These are phyloP conservation scores for Medauroidea extradentata DNA, from an alignment of 1,140 invertebrate genomes.

Conservation along the genomic window DNA sequence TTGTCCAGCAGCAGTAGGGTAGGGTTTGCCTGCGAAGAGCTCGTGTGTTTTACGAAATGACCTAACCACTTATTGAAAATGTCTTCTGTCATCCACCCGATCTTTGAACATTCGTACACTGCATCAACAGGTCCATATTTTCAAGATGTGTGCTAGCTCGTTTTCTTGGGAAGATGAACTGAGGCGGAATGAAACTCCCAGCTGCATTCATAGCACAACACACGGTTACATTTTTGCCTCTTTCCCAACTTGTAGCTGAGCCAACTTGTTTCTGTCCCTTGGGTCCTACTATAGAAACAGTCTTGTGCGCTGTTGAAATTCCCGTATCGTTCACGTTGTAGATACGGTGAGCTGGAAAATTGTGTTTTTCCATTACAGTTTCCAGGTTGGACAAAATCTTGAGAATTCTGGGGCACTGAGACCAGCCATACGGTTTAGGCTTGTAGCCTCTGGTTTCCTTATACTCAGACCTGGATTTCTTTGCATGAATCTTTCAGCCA, in stretches of 20 bases:
- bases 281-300: not conserved
- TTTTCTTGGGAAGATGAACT: conserved; percentile 38
- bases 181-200: conserved; percentile 36
- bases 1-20: conserved; percentile 38
- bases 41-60: conserved; percentile 21
- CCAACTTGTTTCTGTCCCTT: conserved; percentile 38
- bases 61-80: not conserved
- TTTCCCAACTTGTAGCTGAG: no score
- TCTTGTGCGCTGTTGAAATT: not conserved
- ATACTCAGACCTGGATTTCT: not conserved
- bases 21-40: conserved; percentile 27
- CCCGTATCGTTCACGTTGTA: conserved; percentile 3
- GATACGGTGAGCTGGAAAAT: not conserved
- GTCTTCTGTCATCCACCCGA: conserved; percentile 16
- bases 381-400: not conserved
- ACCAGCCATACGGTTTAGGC: not conserved
- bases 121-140: conserved; percentile 14
- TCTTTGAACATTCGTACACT: conserved; percentile 2
- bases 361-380: not conserved
- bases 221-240: no score
- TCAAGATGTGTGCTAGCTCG: conserved; percentile 30
- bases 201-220: conserved; percentile 38
- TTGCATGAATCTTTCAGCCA: not conserved
- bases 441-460: not conserved
- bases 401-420: not conserved